These are phyloP conservation scores for Nycteola revayana DNA, from an alignment of 2,888 invertebrate genomes.

Conservation along the genomic window DNA sequence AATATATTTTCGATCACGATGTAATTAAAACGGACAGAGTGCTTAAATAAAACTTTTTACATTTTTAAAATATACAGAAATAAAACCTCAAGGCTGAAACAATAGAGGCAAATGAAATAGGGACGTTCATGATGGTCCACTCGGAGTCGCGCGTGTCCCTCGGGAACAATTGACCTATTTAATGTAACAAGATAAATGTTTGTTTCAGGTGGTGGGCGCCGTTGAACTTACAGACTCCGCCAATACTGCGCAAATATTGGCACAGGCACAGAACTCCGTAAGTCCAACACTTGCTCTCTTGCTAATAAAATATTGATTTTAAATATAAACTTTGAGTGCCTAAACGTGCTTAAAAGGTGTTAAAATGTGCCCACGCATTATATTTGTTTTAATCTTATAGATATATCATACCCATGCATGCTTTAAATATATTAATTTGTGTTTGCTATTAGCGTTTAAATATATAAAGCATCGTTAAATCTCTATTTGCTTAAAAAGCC, in stretches of 20 bases:
- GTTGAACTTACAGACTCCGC: slow-evolving; percentile 66
- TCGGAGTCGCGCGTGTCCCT: slow-evolving; percentile 25
- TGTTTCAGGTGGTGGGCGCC: slow-evolving; percentile 71
- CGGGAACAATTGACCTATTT: slow-evolving; percentile 65
- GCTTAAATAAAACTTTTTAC: slow-evolving; percentile 4
- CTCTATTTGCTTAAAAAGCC: too few species aligned
- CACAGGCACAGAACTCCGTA: slow-evolving; percentile 64
- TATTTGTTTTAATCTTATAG: too few species aligned
- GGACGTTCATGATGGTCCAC: slow-evolving; percentile 25
- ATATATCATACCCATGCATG: too few species aligned
- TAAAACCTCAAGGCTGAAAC: slow-evolving; percentile 4
- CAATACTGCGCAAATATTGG: slow-evolving; percentile 62
- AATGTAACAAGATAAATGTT: slow-evolving; percentile 48
- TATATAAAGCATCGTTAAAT: too few species aligned
- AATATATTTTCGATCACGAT: too few species aligned
- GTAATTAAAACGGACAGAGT: too few species aligned
- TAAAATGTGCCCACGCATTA: too few species aligned
- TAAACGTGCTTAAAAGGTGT: too few species aligned
- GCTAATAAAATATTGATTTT: too few species aligned
- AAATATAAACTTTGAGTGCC: too few species aligned
- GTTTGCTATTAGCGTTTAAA: too few species aligned
- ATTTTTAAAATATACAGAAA: not conserved
- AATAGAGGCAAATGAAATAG: slow-evolving; percentile 23
- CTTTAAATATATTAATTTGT: too few species aligned
- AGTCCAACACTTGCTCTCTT: slow-evolving; percentile 36